These are phyloP conservation scores for Oreochromis aureus DNA, from an alignment of 2,113 vertebrate species.

Conservation along the genomic window DNA sequence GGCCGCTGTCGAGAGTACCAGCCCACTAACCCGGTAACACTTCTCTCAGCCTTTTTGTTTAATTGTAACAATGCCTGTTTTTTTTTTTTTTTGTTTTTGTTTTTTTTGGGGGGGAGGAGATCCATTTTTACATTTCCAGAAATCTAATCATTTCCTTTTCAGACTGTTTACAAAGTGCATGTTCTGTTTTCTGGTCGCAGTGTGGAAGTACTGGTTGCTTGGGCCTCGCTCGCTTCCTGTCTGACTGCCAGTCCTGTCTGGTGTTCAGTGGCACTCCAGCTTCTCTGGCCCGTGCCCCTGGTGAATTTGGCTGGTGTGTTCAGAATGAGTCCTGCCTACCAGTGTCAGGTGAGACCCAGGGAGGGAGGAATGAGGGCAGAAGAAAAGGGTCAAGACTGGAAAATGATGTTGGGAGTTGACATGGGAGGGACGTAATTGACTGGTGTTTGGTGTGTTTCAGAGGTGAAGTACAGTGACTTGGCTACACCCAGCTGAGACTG, in stretches of 20 bases:
- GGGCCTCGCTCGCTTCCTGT: conserved; percentile 83
- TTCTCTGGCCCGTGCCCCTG: conserved; percentile 70
- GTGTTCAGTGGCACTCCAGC: conserved; percentile 77
- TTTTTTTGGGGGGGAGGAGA: fast-evolving
- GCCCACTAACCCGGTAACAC: conserved; percentile 72
- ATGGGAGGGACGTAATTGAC: conserved; percentile 43
- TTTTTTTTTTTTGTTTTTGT: background rate
- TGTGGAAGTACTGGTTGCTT: conserved; percentile 85
- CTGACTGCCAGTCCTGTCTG: conserved; percentile 88
- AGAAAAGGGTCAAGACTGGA: background rate
- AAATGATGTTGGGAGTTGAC: conserved; percentile 36
- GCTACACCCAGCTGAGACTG: conserved; percentile 5
- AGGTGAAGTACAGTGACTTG: conserved; percentile 27
- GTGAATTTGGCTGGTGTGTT: conserved; percentile 89
- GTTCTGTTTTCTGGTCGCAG: conserved; percentile 50
- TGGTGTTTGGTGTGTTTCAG: conserved; percentile 15
- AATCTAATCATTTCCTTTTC: background rate
- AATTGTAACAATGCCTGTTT: background rate
- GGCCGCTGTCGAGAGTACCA: conserved; percentile 83
- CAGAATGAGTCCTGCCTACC: conserved; percentile 91
- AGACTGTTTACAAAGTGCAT: background rate
- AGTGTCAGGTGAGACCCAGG: conserved; percentile 77
- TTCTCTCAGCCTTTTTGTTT: background rate
- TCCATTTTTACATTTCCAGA: background rate
- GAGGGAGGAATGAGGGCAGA: conserved; percentile 51